Percentiles rank a stretch among this genome's conserved stretches.
phyloP scores from a whole-genome alignment of 1,140 invertebrate genomes.

The Psilanteris sp. region DNA sequence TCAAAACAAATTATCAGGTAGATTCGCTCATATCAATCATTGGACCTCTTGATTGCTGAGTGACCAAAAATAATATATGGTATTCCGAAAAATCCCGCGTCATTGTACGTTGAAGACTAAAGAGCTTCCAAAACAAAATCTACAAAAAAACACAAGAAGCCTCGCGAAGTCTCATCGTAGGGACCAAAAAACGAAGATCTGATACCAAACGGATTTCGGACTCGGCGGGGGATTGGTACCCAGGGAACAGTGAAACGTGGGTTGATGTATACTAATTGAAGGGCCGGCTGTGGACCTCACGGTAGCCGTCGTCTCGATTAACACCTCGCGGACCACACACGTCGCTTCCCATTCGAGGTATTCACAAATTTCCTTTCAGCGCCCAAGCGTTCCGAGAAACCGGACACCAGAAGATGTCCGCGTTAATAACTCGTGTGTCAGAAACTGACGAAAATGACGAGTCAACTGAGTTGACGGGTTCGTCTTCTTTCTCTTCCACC shows the following conservation, averaged over 20 bases:
- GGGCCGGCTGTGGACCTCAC: constrained; percentile 73
- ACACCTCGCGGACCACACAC: constrained; percentile 78
- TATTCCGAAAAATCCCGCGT: constrained; percentile 38
- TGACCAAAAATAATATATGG: constrained; percentile 20
- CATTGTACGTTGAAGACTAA: too few species aligned
- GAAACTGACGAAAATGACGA: constrained; percentile 58
- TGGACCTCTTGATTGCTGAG: constrained; percentile 43
- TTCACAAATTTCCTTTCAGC: constrained; percentile 60
- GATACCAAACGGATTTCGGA: constrained; percentile 39
- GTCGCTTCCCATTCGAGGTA: constrained; percentile 59
- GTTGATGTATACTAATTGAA: constrained; percentile 78
- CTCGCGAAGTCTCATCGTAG: background rate
- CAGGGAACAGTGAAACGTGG: constrained; percentile 56
- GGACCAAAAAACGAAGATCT: constrained; percentile 26
- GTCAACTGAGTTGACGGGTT: constrained; percentile 44
- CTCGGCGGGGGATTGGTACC: constrained; percentile 16
- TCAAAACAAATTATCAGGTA: too few species aligned
- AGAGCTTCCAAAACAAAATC: too few species aligned
- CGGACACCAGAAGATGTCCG: constrained; percentile 24
- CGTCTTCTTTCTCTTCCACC: background rate
- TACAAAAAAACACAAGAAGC: background rate
- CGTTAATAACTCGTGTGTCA: constrained; percentile 46
- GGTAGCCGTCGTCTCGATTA: constrained; percentile 77
- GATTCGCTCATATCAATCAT: constrained; percentile 24
- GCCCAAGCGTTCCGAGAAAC: constrained; percentile 49